These are phyloP conservation scores for Antennarius striatus DNA, from an alignment of 2,113 vertebrate species.

Conservation along the genomic window DNA sequence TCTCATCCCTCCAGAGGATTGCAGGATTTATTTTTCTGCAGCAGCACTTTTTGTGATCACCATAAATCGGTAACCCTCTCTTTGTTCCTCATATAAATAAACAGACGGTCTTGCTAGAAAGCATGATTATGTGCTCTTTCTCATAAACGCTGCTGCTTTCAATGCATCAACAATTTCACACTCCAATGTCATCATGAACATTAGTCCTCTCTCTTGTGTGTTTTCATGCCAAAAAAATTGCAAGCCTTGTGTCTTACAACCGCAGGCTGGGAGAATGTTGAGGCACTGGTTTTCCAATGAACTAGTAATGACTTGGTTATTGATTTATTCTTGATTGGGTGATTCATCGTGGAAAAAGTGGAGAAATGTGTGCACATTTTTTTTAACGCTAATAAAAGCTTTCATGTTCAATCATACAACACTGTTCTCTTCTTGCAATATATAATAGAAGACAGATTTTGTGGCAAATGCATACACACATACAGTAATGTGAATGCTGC, in stretches of 20 bases:
- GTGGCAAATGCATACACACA: no score
- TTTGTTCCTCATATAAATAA: conserved; percentile 56
- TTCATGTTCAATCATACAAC: no score
- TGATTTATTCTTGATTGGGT: conserved; percentile 31
- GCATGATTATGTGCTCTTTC: no score
- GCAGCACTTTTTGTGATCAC: conserved; percentile 37
- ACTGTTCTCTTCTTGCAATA: no score
- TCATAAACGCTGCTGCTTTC: no score
- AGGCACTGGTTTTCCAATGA: conserved; percentile 25
- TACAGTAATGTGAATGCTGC: no score
- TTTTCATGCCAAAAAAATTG: no score
- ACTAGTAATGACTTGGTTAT: conserved; percentile 25
- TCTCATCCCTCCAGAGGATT: conserved; percentile 36
- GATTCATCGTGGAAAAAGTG: conserved; percentile 21
- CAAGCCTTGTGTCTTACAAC: conserved; percentile 6
- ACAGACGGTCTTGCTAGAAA: neutral
- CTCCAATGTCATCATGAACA: no score
- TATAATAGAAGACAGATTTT: no score
- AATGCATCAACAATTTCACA: no score
- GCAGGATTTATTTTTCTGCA: conserved; percentile 42
- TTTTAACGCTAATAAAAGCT: neutral
- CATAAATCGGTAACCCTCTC: conserved; percentile 42
- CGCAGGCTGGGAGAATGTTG: conserved; percentile 10
- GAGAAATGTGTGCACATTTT: conserved; percentile 5
- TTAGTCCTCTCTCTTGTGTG: no score